Conservation (phyloP, 2,113 vertebrate species). For the Dendropsophus ebraccatus region DNA sequence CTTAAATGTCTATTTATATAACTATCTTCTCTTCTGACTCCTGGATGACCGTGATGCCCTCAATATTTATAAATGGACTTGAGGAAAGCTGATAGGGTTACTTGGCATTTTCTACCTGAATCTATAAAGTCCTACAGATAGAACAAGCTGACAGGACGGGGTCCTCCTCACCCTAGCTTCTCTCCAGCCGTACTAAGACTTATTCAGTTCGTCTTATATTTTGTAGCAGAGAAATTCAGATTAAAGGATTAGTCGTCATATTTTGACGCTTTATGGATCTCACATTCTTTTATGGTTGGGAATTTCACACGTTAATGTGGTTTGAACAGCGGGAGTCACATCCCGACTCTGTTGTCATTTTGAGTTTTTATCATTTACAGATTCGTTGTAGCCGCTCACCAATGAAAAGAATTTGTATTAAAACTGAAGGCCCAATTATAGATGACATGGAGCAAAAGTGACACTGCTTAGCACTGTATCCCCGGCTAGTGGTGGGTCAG, state of each 20-base stretch:
- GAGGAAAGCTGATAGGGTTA: background rate
- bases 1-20: too few relatives aligned
- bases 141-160: constrained; percentile 37
- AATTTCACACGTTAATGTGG: constrained; percentile 28
- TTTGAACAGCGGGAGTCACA: background rate
- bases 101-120: background rate
- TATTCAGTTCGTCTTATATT: constrained; percentile 13
- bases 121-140: constrained; percentile 6
- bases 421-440: background rate
- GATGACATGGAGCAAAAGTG: constrained; percentile 16
- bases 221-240: constrained; percentile 17
- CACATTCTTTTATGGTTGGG: constrained; percentile 28
- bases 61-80: background rate
- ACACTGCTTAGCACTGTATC: background rate
- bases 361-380: constrained; percentile 10
- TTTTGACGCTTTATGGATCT: constrained; percentile 35
- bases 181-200: background rate
- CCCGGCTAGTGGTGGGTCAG: background rate
- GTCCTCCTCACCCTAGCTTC: constrained; percentile 5
- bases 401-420: background rate
- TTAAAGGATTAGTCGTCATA: constrained; percentile 54
- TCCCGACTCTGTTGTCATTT: constrained; percentile 21
- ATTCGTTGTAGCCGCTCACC: background rate
- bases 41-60: background rate
- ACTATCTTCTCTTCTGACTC: too few relatives aligned